Evolutionary conservation across 1,140 invertebrate species (phyloP).

Genomic region (Hermetia illucens): DNA sequence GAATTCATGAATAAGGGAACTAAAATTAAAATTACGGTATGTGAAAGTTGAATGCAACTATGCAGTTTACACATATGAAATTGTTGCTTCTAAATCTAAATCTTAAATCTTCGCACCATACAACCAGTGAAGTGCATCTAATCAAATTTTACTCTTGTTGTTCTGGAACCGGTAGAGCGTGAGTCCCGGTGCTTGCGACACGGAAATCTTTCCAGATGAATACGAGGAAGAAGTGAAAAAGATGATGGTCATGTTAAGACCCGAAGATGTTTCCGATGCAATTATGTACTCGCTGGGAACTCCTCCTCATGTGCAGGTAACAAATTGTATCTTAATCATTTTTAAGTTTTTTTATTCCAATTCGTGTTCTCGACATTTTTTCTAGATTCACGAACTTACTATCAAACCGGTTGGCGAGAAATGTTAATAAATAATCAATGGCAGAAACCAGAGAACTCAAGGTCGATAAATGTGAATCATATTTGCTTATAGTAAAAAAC

Average conservation of each 20-base stretch:
- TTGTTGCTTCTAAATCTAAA: not conserved
- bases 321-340: constrained; percentile 5
- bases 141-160: constrained; percentile 1
- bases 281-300: constrained; percentile 42
- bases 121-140: not conserved
- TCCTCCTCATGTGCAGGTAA: constrained; percentile 46
- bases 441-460: too few species aligned
- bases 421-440: constrained; percentile 12
- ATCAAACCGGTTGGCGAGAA: constrained; percentile 27
- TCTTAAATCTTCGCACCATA: not conserved
- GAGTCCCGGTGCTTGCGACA: constrained; percentile 45
- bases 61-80: constrained; percentile 1
- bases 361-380: constrained; percentile 6
- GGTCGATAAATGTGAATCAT: not conserved
- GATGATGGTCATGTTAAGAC: constrained; percentile 15
- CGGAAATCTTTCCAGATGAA: constrained; percentile 33
- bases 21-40: constrained; percentile 45
- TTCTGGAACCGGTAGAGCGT: constrained; percentile 32
- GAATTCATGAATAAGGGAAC: constrained; percentile 28
- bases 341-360: constrained; percentile 15
- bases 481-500: not conserved
- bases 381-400: constrained; percentile 23
- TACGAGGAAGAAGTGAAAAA: constrained; percentile 14
- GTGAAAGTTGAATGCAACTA: constrained; percentile 7
- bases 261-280: constrained; percentile 38